These are phyloP conservation scores for Pangasianodon hypophthalmus DNA, from an alignment of 2,113 vertebrate species.

Conservation along the genomic window DNA sequence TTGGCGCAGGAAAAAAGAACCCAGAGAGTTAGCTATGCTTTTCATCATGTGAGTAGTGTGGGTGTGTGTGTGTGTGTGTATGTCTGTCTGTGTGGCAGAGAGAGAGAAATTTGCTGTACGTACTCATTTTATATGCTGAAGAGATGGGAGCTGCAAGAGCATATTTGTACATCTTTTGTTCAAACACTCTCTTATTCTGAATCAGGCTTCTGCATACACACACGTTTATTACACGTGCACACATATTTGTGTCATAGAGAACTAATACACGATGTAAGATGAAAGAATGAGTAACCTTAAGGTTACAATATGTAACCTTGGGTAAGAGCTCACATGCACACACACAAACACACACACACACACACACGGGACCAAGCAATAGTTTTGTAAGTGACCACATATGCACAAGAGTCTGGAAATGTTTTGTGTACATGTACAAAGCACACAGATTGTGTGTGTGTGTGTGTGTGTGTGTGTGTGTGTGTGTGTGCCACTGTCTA, in stretches of 20 bases:
- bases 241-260: not conserved
- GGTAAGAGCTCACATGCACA: not conserved
- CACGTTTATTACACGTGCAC: not conserved
- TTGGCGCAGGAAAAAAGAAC: conserved; percentile 36
- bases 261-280: not conserved
- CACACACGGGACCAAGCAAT: not conserved
- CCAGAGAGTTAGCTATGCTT: conserved; percentile 8
- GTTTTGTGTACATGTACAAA: not conserved
- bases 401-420: not conserved
- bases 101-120: not conserved
- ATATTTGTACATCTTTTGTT: not conserved
- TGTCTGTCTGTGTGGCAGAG: not conserved
- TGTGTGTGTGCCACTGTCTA: conserved; percentile 4
- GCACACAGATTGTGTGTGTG: not conserved
- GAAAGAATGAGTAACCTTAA: not conserved
- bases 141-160: not conserved
- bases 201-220: not conserved
- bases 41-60: conserved; percentile 18
- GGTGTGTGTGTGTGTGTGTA: not conserved
- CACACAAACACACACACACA: not conserved
- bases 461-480: conserved; percentile 25
- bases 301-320: not conserved
- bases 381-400: conserved; percentile 24
- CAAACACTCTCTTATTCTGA: not conserved
- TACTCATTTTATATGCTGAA: not conserved